Base-by-base conservation (phyloP, 1,140 invertebrate genomes). In the Eueides isabella region DNA sequence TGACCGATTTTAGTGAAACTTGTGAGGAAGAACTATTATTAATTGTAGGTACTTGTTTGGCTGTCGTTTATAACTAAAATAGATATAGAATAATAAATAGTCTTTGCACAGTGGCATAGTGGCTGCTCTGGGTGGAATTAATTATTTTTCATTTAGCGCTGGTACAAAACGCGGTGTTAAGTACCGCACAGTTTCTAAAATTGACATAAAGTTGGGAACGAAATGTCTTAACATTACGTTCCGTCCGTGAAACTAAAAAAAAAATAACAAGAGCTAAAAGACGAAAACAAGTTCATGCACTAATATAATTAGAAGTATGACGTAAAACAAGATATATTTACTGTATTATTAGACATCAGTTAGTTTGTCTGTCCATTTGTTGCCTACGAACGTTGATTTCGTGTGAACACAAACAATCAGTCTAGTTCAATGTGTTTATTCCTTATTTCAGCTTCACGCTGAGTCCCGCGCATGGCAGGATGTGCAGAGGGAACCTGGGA, bases 341-440 rank as follows among this genome's bases (percentile, higher is more conserved):
- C 48, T 26, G 11, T 55, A 55, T 55, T 55, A 55, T 55, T 55
- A 55, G 48, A 55, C 9, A 55, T 55, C 19, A 55, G 48, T 55
- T 23, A 26, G 48, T 55, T 55, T 23, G 48, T 55, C 23, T 26
- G 48, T 55, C 9, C 23, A 55, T 55, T 55, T 23, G 9, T 55
- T 55, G 19, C 1, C 19, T 55, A 7, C n/a, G 16, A 44, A 44
- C 16, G n/a, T 19, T 44, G 35, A 38, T 38, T 19, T 48, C n/a
- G 41, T 48, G 16, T 55, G 9, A 55, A 55, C 23, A 26, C 23
- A 55, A 55, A 55, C 41, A 55, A 55, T 19, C 23, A 23, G 9
- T 2, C 0, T 26, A 55, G 23, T 16, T 38, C 14, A 6, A 2
- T 19, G n/a, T 1, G n/a, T 44, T 44, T 19, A n/a, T n/a, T n/a